Conservation (phyloP, 53 echinoderm and acorn worm genomes). For the Paracentrotus lividus region DNA sequence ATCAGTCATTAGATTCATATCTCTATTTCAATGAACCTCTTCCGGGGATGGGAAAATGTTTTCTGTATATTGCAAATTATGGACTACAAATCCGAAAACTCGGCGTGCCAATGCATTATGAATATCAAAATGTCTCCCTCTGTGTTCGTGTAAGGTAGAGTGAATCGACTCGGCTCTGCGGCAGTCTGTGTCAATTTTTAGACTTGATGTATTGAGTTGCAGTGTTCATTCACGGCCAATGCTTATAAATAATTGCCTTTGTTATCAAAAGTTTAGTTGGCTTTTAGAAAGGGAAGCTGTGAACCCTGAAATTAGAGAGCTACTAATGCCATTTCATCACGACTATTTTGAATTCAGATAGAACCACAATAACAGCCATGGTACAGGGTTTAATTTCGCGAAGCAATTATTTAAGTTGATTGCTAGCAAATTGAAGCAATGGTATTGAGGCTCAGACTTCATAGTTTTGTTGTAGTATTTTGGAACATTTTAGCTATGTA, state of each 20-base stretch:
- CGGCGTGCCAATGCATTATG: not conserved
- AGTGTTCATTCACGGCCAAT: constrained; percentile 9
- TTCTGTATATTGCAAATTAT: too few species aligned
- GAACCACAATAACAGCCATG: constrained; percentile 49
- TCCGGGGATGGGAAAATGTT: too few species aligned
- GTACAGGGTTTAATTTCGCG: not conserved
- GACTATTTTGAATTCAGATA: constrained; percentile 34
- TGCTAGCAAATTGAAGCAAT: not conserved
- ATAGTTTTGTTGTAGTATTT: not conserved
- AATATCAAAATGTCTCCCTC: constrained; percentile 14
- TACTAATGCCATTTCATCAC: constrained; percentile 42
- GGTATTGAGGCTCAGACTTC: not conserved
- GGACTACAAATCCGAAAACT: too few species aligned
- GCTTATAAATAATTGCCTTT: constrained; percentile 60
- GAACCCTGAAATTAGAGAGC: constrained; percentile 63
- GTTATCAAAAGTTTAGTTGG: constrained; percentile 30
- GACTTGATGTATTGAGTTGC: not conserved
- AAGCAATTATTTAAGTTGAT: constrained; percentile 30
- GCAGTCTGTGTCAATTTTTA: not conserved
- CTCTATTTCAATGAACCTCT: too few species aligned
- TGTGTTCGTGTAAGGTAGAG: not conserved
- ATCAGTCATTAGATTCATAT: too few species aligned
- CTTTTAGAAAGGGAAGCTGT: constrained; percentile 32
- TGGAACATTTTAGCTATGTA: too few species aligned
- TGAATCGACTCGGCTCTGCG: not conserved